phyloP scores from a whole-genome alignment of 2,113 vertebrate genomes.

The Cebidichthys violaceus region DNA sequence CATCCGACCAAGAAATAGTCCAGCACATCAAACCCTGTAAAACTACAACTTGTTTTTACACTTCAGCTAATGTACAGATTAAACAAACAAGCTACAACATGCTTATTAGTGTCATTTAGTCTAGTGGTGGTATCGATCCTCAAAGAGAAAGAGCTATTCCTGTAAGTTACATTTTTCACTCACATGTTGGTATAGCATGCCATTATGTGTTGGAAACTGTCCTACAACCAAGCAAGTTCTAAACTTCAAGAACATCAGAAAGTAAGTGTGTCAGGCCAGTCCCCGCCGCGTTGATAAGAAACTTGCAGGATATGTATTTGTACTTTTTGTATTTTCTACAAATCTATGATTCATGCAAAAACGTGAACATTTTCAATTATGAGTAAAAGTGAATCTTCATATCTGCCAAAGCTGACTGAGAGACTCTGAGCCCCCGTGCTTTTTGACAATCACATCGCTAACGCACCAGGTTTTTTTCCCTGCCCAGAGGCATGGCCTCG shows the following conservation, averaged over 20 bases:
- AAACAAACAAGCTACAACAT: neutral
- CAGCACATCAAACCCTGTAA: too few relatives aligned
- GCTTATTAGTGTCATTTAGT: neutral
- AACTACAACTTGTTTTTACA: constrained; percentile 1
- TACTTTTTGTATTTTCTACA: constrained; percentile 6
- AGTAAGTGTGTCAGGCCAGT: neutral
- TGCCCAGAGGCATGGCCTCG: constrained; percentile 27
- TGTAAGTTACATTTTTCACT: neutral
- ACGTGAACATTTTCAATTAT: constrained; percentile 35
- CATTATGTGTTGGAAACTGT: neutral
- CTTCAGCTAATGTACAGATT: neutral
- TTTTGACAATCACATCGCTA: constrained; percentile 60
- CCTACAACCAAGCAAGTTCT: neutral
- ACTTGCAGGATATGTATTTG: neutral
- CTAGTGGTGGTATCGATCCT: neutral
- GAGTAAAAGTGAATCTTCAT: constrained; percentile 43
- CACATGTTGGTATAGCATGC: neutral
- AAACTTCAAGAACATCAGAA: neutral
- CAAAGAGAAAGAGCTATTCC: constrained; percentile 13
- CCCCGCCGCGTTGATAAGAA: constrained; percentile 20
- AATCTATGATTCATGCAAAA: constrained; percentile 37
- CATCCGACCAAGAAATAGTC: neutral
- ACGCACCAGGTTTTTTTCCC: constrained; percentile 66
- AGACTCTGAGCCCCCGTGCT: constrained; percentile 33
- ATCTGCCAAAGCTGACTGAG: constrained; percentile 39